Evolutionary conservation across 2,797 vertebrate species (phyloP), one percentile per base, ranked within the genome.

Genomic region (Champsocephalus gunnari): DNA sequence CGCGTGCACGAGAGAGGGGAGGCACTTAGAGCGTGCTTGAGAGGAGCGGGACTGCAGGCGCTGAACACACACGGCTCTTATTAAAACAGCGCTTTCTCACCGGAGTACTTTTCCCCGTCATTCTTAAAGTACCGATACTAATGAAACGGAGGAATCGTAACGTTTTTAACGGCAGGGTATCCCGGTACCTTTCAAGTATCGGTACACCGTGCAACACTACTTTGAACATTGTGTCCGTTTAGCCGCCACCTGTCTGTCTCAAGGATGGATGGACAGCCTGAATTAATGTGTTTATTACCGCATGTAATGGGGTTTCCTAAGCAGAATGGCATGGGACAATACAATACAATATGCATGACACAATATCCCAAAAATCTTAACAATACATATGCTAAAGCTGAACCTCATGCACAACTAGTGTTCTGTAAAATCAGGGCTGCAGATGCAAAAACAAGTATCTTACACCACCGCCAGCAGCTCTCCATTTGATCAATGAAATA

Each of bases 181-280:
- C 24, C 2, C 24, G 24, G 3, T 24, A 24, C 24, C 3, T 24
- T 24, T 24, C 24, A 24, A 24, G 24, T 24, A 24, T 24, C 24
- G 2, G 24, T 24, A 24, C 24, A 24, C 24, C 24, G 24, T 24
- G 24, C 24, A 24, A 24, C 3, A 24, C 24, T 28, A 28, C 11
- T 66, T 64, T 61, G 7, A 50, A 55, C 64, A 56, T 53, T 56
- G 8, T 51, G 62, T 32, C 19, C 63, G 54, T 41, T 73, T 62
- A 60, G 56, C 51, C 45, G 43, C 59, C 47, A 59, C 34, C 66
- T 67, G 63, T 68, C 38, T 5, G 12, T 41, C 12, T 65, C 47
- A 62, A 48, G 48, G 51, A 45, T 59, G 63, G 47, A 1, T 50
- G 12, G 24, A 51, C 32, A 61, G 19, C 34, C 48, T 54, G 28